Evolutionary conservation across 2,888 invertebrate species (phyloP), one percentile per base, ranked within the genome.

Genomic region (Ypsolopha sequella): DNA sequence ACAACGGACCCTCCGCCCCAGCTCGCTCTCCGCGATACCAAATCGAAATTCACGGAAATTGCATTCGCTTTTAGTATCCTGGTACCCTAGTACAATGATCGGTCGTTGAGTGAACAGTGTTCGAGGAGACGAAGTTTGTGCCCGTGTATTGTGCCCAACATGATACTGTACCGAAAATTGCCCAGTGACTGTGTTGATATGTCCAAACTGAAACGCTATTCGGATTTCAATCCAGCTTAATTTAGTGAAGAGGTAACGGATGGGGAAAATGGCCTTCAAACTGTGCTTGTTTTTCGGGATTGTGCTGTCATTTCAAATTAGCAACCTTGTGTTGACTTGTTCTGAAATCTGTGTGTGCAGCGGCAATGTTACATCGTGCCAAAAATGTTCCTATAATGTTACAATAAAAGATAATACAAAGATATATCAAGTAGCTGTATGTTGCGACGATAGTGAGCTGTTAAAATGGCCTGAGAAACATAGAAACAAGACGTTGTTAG

Each of bases 211-310:
- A 70, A 70, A 61, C 70, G 70, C 56, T 63, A 74, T 62, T 68
- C 77, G 63, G 70, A 76, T 65, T 74, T 79, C 58, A 81, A 79
- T 68, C 80, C 81, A 55, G 78, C 76, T 57, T 81, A 77, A 73
- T 63, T 57, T 52, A 53, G 58, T 13, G 60, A 55, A 45, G 55
- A 55, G 39, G 34, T 51, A 58, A 48, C 50, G 24, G 52, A 57
- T 52, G 53, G 52, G 57, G 54, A 74, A 74, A 63, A 86, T 86
- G 85, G 81, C 80, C 73, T 65, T 68, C 60, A 76, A 69, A 63
- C 69, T 69, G 61, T 76, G 67, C 64, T 67, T 79, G 61, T 62
- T 81, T 67, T 64, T 77, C 57, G 67, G 76, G 61, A 68, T 79
- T 61, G 65, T 80, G 63, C 72, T 70, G 59, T 68, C 67, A 56